Conservation (phyloP, 2,113 vertebrate genomes). For the Ibidorhyncha struthersii region DNA sequence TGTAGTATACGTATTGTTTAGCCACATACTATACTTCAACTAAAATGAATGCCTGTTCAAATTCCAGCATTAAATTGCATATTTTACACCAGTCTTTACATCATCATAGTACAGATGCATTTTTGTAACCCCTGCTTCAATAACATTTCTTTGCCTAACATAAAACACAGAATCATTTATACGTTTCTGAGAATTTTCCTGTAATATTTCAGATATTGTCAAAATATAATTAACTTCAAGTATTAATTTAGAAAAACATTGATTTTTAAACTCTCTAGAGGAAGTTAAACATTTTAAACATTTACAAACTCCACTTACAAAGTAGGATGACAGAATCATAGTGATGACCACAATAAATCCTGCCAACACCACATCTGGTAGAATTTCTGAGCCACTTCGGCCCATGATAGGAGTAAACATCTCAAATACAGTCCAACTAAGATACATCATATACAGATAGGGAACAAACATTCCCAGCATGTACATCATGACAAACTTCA, state of each 20-base stretch:
- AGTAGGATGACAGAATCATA: slow-evolving; percentile 89
- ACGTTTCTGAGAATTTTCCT: neutral
- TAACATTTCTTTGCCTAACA: neutral
- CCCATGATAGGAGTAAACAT: slow-evolving; percentile 97
- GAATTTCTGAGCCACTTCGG: slow-evolving; percentile 93
- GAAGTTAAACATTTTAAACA: neutral
- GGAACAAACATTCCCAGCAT: slow-evolving; percentile 89
- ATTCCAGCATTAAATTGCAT: neutral
- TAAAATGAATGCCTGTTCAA: neutral
- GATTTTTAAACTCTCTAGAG: neutral
- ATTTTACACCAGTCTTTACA: neutral
- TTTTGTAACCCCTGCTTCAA: neutral
- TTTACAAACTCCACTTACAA: slow-evolving; percentile 80
- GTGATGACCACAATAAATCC: slow-evolving; percentile 82
- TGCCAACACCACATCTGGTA: slow-evolving; percentile 89
- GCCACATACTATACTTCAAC: neutral
- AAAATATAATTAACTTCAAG: neutral
- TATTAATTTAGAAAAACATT: neutral
- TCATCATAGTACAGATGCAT: neutral
- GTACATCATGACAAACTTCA: slow-evolving; percentile 85
- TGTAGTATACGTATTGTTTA: neutral
- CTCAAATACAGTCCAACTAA: slow-evolving; percentile 95
- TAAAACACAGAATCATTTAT: neutral
- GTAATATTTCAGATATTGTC: neutral
- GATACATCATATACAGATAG: slow-evolving; percentile 89